These are phyloP conservation scores for Pangasius larnaudii DNA, from an alignment of 2,797 vertebrate genomes.

Conservation along the genomic window DNA sequence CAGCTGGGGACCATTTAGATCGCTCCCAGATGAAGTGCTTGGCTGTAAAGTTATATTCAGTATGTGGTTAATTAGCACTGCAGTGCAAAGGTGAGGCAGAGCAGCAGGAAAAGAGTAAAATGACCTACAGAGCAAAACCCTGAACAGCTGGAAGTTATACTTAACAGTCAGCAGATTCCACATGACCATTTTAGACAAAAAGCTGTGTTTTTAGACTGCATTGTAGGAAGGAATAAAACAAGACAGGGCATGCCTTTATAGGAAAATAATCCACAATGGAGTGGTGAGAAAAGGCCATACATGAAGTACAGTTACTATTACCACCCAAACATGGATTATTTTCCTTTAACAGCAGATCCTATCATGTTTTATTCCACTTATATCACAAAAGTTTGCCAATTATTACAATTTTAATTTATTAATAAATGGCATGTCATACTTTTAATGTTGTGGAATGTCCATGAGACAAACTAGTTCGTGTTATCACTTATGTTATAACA, in stretches of 20 bases:
- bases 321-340: too few relatives aligned
- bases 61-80: constrained; percentile 25
- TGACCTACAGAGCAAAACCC: constrained; percentile 1
- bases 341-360: not conserved
- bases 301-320: not conserved
- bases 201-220: not conserved
- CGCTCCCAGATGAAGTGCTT: constrained; percentile 48
- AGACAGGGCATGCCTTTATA: not conserved
- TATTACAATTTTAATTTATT: not conserved
- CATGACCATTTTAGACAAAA: not conserved
- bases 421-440: not conserved
- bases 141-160: constrained; percentile 24
- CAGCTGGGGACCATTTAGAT: constrained; percentile 27
- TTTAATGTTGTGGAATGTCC: not conserved
- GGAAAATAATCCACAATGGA: not conserved
- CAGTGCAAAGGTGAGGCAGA: constrained; percentile 23
- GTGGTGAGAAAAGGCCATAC: not conserved
- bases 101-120: constrained; percentile 28
- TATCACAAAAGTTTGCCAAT: not conserved
- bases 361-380: not conserved
- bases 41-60: constrained; percentile 35
- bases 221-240: not conserved
- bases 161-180: constrained; percentile 13
- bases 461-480: not conserved
- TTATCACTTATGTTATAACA: not conserved